Conservation (phyloP, 2,888 invertebrate genomes). For the Spodoptera exigua region DNA sequence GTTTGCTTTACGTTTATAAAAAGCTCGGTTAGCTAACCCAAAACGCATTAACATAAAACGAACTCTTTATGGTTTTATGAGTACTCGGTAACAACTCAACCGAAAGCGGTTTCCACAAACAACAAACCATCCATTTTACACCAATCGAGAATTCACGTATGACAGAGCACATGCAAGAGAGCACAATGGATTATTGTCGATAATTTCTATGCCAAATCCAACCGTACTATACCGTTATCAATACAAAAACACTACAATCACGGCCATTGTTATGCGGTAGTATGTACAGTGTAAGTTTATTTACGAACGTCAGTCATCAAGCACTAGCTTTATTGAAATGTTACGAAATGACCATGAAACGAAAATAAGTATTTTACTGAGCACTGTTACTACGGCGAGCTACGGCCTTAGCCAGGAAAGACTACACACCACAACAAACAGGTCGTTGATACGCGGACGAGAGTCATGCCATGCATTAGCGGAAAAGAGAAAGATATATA, state of each 20-base stretch:
- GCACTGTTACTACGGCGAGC: constrained; percentile 78
- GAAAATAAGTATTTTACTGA: constrained; percentile 78
- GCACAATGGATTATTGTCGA: constrained; percentile 32
- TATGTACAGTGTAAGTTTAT: constrained; percentile 64
- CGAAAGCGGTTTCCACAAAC: constrained; percentile 13
- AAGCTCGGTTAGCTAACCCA: constrained; percentile 10
- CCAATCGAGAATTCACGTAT: constrained; percentile 42
- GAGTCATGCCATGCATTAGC: constrained; percentile 74
- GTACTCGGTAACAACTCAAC: constrained; percentile 13
- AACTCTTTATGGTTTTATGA: constrained; percentile 31
- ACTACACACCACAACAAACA: constrained; percentile 73
- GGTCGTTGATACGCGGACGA: constrained; percentile 85
- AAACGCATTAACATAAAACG: constrained; percentile 21
- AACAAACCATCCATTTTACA: constrained; percentile 23
- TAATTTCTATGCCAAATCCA: constrained; percentile 49
- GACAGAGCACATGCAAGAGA: constrained; percentile 21
- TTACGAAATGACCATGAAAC: constrained; percentile 86
- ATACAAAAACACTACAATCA: constrained; percentile 56
- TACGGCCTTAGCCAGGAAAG: constrained; percentile 75
- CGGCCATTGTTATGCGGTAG: constrained; percentile 59
- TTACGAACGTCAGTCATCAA: constrained; percentile 69
- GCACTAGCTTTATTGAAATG: constrained; percentile 77
- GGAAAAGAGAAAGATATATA: constrained; percentile 77
- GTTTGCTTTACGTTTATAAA: constrained; percentile 10
- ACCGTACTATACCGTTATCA: constrained; percentile 52